A percentile compares a stretch with the other conserved stretches of the same genome.
Conservation (phyloP, 2,888 invertebrate genomes). For the Smittia sp. region DNA sequence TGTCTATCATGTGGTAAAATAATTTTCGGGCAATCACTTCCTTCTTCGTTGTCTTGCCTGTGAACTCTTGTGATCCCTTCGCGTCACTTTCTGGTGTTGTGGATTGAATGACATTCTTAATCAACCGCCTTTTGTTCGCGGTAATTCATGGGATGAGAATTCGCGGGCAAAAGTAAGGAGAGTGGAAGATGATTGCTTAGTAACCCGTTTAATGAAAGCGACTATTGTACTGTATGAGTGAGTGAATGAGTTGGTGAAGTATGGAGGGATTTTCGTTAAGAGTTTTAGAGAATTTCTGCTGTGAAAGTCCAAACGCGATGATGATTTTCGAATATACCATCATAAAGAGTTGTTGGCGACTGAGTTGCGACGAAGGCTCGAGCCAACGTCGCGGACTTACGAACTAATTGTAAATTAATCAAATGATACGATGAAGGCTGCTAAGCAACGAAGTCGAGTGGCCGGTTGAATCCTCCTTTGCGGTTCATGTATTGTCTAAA, state of each 20-base stretch:
- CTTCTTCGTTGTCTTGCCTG: neutral
- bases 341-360: conserved; percentile 21
- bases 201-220: conserved; percentile 34
- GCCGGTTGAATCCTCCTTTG: conserved; percentile 97
- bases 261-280: conserved; percentile 24
- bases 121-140: neutral
- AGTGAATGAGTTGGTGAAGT: conserved; percentile 21
- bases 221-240: conserved; percentile 38
- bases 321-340: conserved; percentile 41
- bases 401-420: conserved; percentile 4
- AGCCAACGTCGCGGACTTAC: neutral
- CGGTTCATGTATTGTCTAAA: conserved; percentile 93
- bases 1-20: conserved; percentile 29
- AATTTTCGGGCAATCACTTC: conserved; percentile 35
- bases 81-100: neutral
- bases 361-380: neutral
- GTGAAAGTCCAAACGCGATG: conserved; percentile 8
- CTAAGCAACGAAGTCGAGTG: conserved; percentile 92
- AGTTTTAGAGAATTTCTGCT: neutral
- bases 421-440: neutral
- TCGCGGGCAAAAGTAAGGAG: neutral
- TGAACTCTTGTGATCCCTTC: neutral
- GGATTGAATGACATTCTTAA: neutral
- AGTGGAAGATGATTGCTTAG: conserved; percentile 1
- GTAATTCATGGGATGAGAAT: neutral